Evolutionary conservation across 2,113 vertebrate species (phyloP).

Genomic region (Oreochromis aureus): DNA sequence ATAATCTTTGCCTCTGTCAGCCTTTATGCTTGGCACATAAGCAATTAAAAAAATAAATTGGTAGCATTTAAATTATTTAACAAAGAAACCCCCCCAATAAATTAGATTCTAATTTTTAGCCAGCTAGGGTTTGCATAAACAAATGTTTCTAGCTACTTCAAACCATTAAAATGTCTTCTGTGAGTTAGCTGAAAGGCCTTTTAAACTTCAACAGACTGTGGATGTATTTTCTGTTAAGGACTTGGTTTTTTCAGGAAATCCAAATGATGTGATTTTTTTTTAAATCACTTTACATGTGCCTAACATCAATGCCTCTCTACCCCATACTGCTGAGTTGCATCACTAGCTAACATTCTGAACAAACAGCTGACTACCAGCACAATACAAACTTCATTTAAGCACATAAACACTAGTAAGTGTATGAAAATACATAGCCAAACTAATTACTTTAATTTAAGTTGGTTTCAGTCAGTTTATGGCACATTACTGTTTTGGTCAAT

Average conservation of each 20-base stretch:
- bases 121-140: neutral
- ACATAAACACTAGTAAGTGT: neutral
- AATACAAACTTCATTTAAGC: neutral
- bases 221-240: neutral
- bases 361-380: neutral
- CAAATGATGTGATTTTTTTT: neutral
- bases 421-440: neutral
- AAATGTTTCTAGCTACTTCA: neutral
- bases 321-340: neutral
- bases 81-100: rapidly evolving
- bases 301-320: neutral
- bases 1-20: neutral
- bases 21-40: neutral
- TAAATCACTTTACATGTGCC: neutral
- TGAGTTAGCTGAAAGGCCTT: neutral
- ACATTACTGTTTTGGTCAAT: neutral
- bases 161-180: neutral
- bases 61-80: neutral
- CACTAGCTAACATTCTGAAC: neutral
- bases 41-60: neutral
- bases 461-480: neutral
- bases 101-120: neutral
- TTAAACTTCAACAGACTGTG: neutral
- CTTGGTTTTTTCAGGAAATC: neutral
- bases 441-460: neutral